Base-by-base conservation (phyloP, 2,797 vertebrate species). In the Sciaenops ocellatus region DNA sequence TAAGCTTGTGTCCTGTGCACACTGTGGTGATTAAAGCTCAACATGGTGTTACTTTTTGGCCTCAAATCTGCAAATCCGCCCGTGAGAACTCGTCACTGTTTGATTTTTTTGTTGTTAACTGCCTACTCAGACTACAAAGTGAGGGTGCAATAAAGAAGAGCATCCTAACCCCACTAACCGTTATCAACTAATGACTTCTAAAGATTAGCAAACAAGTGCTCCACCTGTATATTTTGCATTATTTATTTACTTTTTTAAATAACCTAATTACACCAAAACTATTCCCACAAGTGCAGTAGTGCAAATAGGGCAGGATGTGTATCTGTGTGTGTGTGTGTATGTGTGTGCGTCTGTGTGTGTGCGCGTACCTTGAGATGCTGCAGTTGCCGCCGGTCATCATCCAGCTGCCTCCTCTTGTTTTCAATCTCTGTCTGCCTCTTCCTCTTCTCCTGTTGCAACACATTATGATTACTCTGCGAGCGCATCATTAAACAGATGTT, bases 341-440 rank as follows among this genome's bases (percentile, higher is more conserved):
- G 57, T 62, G 30, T 24, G 38, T 65, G 62, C 65, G 24, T 47
- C 51, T 70, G 57, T 62, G 30, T 26, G 67, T 18, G 51, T 66
- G 52, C 26, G 30, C 16, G 42, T 93, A 99, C 98, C 97, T 99
- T 99, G 73, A 99, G 96, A 81, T 99, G 97, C 89, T 99, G 98
- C 62, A 99, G 95, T 92, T 98, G 97, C 86, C 98, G 83, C 63
- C 98, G 86, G 83, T 98, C 97, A 2, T 99, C 98, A 84, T 99
- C 98, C 48, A 99, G 93, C 90, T 98, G 97, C 90, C 97, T 96
- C 85, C 97, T 95, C 85, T 97, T 98, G 90, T 96, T 97, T 89
- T 99, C 98, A 0, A 98, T 97, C 94, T 98, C 98, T 0, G 95
- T 94, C 93, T 99, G 97, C 82, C 92, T 95, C 93, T 96, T 97